Conservation (phyloP, 2,888 invertebrate genomes). For the Mythimna albipuncta region DNA sequence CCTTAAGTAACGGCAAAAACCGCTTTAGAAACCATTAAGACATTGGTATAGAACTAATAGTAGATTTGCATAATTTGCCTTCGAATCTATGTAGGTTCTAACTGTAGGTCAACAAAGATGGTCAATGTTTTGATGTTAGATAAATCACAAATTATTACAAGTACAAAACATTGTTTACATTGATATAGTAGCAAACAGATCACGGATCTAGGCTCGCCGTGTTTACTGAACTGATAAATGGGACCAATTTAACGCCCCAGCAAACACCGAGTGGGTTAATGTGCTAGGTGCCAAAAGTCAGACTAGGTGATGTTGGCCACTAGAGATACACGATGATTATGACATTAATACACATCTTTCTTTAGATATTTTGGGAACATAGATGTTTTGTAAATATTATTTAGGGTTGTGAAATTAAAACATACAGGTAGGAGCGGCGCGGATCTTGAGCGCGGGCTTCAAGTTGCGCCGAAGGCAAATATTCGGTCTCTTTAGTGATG, state of each 20-base stretch:
- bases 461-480: too few relatives aligned
- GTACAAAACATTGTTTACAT: slow-evolving; percentile 29
- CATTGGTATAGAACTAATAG: neutral
- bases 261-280: slow-evolving; percentile 42
- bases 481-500: too few relatives aligned
- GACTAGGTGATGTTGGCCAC: neutral
- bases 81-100: neutral
- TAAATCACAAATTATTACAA: slow-evolving; percentile 21
- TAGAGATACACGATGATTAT: too few relatives aligned
- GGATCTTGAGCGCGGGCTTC: too few relatives aligned
- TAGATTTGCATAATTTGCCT: neutral
- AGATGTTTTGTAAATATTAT: too few relatives aligned
- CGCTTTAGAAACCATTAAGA: neutral
- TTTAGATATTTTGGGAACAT: too few relatives aligned
- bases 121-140: neutral
- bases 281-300: slow-evolving; percentile 46
- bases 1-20: neutral
- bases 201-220: slow-evolving; percentile 64
- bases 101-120: too few relatives aligned
- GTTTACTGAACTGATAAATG: slow-evolving; percentile 69
- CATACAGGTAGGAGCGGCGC: too few relatives aligned
- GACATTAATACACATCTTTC: too few relatives aligned
- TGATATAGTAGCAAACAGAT: slow-evolving; percentile 51
- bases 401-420: too few relatives aligned
- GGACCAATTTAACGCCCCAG: slow-evolving; percentile 66